Evolutionary conservation across 1,140 invertebrate genomes (phyloP).

Genomic region (Eueides isabella): DNA sequence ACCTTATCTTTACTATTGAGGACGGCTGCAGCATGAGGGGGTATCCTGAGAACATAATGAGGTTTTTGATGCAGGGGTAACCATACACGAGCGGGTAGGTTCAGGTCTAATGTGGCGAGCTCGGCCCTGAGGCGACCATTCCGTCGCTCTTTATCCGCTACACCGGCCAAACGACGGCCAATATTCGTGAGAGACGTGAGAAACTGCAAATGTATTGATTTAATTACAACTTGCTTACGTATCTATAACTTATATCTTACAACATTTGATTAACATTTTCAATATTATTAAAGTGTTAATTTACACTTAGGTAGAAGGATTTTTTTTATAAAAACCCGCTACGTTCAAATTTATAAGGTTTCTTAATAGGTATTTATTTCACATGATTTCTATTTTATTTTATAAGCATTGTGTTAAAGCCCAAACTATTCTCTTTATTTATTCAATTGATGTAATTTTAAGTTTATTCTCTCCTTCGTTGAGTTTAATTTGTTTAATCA

Average conservation of each 20-base stretch:
- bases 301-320: no score
- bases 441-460: not conserved
- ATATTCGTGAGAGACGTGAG: constrained; percentile 80
- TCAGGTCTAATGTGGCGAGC: constrained; percentile 95
- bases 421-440: not conserved
- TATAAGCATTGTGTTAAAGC: not conserved
- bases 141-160: constrained; percentile 97
- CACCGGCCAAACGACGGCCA: constrained; percentile 93
- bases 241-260: no score
- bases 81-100: constrained; percentile 98
- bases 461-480: no score
- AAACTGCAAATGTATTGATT: constrained; percentile 57
- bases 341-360: no score
- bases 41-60: constrained; percentile 94
- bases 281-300: no score
- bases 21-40: constrained; percentile 95
- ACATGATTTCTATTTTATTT: constrained; percentile 6
- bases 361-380: no score
- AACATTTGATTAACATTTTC: no score
- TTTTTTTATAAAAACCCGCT: no score
- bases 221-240: not conserved
- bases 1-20: constrained; percentile 99
- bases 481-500: no score
- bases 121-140: constrained; percentile 95
- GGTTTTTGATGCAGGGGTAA: constrained; percentile 96